A percentile compares a stretch with the other conserved stretches of the same genome.
Conservation (phyloP, 2,797 vertebrate species). For the Acanthurus leucopareius region DNA sequence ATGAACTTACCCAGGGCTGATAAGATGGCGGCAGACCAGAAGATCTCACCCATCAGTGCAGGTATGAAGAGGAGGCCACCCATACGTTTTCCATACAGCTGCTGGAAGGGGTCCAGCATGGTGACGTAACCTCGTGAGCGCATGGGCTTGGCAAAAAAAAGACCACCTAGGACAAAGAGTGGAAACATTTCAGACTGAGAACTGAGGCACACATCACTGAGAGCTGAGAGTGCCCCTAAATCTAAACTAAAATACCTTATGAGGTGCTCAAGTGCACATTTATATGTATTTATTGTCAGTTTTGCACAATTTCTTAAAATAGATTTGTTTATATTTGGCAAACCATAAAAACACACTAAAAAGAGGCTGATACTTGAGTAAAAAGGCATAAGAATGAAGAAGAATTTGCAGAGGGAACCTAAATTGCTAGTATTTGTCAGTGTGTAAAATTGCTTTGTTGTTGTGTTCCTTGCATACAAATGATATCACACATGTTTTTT, state of each 20-base stretch:
- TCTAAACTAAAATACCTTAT: neutral
- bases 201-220: neutral
- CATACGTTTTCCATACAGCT: conserved; percentile 97
- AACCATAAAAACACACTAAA: neutral
- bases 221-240: neutral
- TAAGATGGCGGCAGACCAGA: conserved; percentile 98
- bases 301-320: neutral
- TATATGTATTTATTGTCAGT: neutral
- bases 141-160: conserved; percentile 99
- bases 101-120: conserved; percentile 98
- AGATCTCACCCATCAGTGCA: conserved; percentile 98
- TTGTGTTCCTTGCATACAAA: neutral
- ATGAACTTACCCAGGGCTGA: conserved; percentile 92
- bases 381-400: neutral
- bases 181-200: conserved; percentile 2
- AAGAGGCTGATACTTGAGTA: neutral
- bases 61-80: conserved; percentile 97
- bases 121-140: conserved; percentile 97
- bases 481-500: neutral
- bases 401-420: neutral
- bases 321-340: neutral
- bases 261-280: neutral
- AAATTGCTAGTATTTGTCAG: too few relatives aligned
- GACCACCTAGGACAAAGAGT: conserved; percentile 87
- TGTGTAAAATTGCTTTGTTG: neutral